Base-by-base conservation (phyloP, 2,797 vertebrate species). In the Echeneis naucrates region DNA sequence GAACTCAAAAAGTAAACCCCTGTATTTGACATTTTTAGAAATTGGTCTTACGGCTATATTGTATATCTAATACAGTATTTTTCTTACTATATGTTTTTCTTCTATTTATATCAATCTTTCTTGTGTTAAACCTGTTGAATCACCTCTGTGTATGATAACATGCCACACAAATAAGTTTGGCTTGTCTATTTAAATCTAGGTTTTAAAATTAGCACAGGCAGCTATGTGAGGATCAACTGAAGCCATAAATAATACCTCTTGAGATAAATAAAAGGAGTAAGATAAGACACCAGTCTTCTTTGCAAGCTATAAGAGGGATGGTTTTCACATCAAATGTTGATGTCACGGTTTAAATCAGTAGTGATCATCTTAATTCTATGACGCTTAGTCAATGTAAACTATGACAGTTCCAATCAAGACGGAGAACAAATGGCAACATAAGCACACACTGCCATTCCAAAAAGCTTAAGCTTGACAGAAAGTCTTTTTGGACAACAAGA, bases 311-410 rank as follows among this genome's bases (percentile, higher is more conserved):
- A 56, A 21, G 16, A 19, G 33, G 38, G 42, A 38, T 38, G 14
- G 13, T 50, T 64, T 56, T 32, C 33, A n/a, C 17, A 21, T 45
- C 14, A 40, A 12, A 48, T 24, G 26, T 27, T 7, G 48, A 2
- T 23, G n/a, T 21, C 44, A 45, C 10, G 12, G 21, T 48, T 24
- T 6, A 13, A 23, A 48, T 48, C 45, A 12, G 21, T 16, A 26
- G 14, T 16, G n/a, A 54, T 7, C 11, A 42, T 61, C 16, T 62
- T 30, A 23, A 37, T 56, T 68, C 55, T 13, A 57, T 63, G 44
- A 51, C 27, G 44, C 44, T 63, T 40, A n/a, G n/a, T 12, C 9
- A 35, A 48, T 51, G 17, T 16, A 1, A 27, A 27, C n/a, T n/a
- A n/a, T n/a, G n/a, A n/a, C n/a, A 27, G 11, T 48, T 23, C 23